These are phyloP conservation scores for Drosophila formosana DNA, from an alignment of 2,888 invertebrate species.

Conservation along the genomic window DNA sequence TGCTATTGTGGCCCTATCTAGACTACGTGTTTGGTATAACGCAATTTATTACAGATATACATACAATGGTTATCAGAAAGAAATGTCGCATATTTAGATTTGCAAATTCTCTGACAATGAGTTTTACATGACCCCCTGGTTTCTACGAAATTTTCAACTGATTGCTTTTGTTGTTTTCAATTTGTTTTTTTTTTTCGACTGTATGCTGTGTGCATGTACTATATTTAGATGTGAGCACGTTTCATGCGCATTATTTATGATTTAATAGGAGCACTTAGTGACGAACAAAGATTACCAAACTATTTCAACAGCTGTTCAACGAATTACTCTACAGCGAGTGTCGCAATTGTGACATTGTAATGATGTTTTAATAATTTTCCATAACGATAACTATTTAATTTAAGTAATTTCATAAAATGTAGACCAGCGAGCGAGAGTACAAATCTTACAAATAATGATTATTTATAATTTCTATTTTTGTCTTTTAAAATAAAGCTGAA, in stretches of 20 bases:
- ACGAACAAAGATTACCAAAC: slow-evolving; percentile 5
- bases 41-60: slow-evolving; percentile 30
- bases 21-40: slow-evolving; percentile 15
- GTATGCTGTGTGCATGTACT: slow-evolving; percentile 40
- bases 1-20: slow-evolving; percentile 35
- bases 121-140: slow-evolving; percentile 31
- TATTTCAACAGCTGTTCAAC: background rate
- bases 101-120: background rate
- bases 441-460: too few relatives aligned
- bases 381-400: background rate
- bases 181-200: slow-evolving; percentile 31
- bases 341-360: background rate
- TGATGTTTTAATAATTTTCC: background rate
- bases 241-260: slow-evolving; percentile 53
- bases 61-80: slow-evolving; percentile 46
- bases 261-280: slow-evolving; percentile 29
- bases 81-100: background rate
- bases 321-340: too few relatives aligned
- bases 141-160: slow-evolving; percentile 52
- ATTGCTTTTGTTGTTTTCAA: slow-evolving; percentile 43
- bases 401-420: too few relatives aligned
- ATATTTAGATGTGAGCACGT: slow-evolving; percentile 63
- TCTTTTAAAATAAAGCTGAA: too few relatives aligned
- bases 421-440: too few relatives aligned
- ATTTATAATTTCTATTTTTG: too few relatives aligned